Percentiles rank a stretch among this genome's conserved stretches.
phyloP scores from a whole-genome alignment of 2,113 vertebrate genomes.

The Tylochromis polylepis region DNA sequence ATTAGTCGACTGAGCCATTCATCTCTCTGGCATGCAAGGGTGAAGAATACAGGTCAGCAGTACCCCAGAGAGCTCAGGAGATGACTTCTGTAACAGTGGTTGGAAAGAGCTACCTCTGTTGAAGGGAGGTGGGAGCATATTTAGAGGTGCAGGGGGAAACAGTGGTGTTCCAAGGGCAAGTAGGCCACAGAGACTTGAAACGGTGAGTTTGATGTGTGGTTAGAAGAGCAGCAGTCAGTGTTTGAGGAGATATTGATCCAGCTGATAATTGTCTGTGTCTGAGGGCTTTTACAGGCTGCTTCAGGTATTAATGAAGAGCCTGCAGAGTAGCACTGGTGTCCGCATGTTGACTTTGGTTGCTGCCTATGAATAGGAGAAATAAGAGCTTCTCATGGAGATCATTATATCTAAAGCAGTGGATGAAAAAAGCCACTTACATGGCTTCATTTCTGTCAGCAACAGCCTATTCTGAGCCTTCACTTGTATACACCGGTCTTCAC shows the following conservation, averaged over 20 bases:
- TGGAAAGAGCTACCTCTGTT: not conserved
- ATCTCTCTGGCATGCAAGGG: constrained; percentile 49
- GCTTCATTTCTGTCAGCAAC: not conserved
- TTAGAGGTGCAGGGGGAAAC: not conserved
- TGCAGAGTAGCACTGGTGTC: not conserved
- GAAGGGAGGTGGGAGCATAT: not conserved
- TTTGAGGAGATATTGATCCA: constrained; percentile 7
- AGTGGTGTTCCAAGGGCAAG: not conserved
- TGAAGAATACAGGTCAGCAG: not conserved
- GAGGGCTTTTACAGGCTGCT: not conserved
- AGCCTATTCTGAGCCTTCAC: not conserved
- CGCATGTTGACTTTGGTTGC: not conserved
- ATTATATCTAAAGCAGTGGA: not conserved
- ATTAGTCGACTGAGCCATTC: constrained; percentile 52
- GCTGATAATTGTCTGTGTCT: not conserved
- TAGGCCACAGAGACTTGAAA: not conserved
- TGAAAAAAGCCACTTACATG: not conserved
- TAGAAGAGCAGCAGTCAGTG: not conserved
- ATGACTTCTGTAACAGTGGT: not conserved
- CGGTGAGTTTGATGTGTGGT: not conserved
- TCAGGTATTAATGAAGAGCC: constrained; percentile 6
- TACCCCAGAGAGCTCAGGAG: not conserved
- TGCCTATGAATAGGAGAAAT: constrained; percentile 27
- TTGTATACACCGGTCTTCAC: not conserved
- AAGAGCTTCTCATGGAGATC: not conserved